These are phyloP conservation scores for Prionace glauca DNA, from an alignment of 2,797 vertebrate genomes.

Conservation along the genomic window DNA sequence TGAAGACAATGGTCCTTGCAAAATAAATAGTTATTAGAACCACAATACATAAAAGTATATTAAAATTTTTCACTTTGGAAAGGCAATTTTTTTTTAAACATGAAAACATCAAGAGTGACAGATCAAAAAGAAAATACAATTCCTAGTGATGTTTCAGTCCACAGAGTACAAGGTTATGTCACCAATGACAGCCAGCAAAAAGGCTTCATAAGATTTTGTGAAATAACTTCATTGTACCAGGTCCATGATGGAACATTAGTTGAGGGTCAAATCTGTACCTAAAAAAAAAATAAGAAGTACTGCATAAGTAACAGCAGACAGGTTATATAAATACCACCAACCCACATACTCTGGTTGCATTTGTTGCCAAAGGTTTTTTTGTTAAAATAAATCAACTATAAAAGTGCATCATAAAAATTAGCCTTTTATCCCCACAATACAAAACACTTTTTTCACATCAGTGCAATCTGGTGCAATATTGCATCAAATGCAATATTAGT, in stretches of 20 bases:
- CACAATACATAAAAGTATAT: not conserved
- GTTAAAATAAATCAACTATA: no score
- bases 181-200: not conserved
- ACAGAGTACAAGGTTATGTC: not conserved
- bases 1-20: not conserved
- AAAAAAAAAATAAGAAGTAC: not conserved
- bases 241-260: slow-evolving; percentile 72
- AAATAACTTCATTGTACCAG: slow-evolving; percentile 60
- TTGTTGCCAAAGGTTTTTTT: not conserved
- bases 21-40: slow-evolving; percentile 3
- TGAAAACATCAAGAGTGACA: no score
- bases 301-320: not conserved
- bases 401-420: not conserved
- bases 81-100: not conserved
- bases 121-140: not conserved
- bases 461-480: no score
- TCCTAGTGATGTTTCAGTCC: not conserved
- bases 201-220: slow-evolving; percentile 14
- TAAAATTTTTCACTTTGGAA: not conserved
- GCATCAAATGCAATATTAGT: not conserved
- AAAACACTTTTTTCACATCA: no score
- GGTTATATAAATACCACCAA: not conserved
- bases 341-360: not conserved
- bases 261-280: slow-evolving; percentile 84
- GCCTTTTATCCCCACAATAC: not conserved